Evolutionary conservation across 1,140 invertebrate genomes (phyloP), one percentile per base, ranked within the genome.

Genomic region (Apis cerana): DNA sequence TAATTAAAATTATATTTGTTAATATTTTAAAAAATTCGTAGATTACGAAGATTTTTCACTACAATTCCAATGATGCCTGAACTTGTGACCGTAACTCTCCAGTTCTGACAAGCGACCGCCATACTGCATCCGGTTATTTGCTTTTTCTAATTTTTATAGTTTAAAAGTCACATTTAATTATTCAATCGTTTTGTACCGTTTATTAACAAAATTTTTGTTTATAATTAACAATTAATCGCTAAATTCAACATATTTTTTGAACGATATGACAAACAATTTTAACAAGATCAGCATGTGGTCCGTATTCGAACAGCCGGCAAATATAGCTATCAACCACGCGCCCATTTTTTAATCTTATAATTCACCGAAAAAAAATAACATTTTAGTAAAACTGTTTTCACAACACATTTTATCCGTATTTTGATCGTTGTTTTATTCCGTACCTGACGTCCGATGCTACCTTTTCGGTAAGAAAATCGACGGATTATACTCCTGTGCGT

Each of bases 71-170:
- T 33, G 50, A 75, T 77, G 48, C 50, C 33, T 15, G 48, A 80
- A 75, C 75, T 77, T 74, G 64, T 52, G 58, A 88, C 23, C 68
- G 59, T 64, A 80, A 52, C 54, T 87, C 54, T 87, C 68, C 59
- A 85, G 70, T 77, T 88, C 85, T 92, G 92, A 93, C 92, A 92
- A 92, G 88, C 90, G 91, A 88, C 90, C 89, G 93, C 93, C 93
- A 93, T 93, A 93, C 86, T 89, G 91, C 89, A 93, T 93, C 92
- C 91, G 93, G 93, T 92, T 82, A 78, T 59, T 80, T 19, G 56
- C 33, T 62, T 77, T 78, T 75, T 70, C 67, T 27, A 27, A 77
- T 19, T n/a, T 68, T 59, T 75, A 43, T 33, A 58, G 9, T 23
- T 17, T 58, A 27, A 52, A 81, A 58, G 23, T 19, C 23, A 76